Evolutionary conservation across 2,113 vertebrate genomes (phyloP).

Genomic region (Melozone crissalis): DNA sequence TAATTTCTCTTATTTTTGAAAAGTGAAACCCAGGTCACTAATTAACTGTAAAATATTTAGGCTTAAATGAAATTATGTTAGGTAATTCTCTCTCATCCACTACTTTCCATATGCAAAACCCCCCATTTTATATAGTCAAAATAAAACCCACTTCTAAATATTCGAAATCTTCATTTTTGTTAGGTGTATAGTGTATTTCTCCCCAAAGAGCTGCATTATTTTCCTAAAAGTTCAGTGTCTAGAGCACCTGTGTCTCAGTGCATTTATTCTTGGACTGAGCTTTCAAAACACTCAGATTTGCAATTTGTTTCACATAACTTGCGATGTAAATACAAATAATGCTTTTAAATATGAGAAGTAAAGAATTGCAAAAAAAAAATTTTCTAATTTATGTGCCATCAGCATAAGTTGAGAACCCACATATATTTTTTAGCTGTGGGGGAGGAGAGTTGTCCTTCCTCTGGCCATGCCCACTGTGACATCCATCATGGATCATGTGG

Average conservation of each 20-base stretch:
- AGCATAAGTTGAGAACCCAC: neutral
- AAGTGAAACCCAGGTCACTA: neutral
- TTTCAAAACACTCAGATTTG: neutral
- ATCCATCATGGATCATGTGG: neutral
- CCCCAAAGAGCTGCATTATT: neutral
- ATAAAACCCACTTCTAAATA: neutral
- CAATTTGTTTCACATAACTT: neutral
- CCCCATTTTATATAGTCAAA: neutral
- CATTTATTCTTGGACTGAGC: neutral
- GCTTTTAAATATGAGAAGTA: neutral
- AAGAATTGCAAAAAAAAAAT: neutral
- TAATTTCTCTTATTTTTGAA: neutral
- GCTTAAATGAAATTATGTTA: neutral
- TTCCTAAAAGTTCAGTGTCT: neutral
- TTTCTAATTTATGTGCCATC: neutral
- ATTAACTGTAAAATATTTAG: neutral
- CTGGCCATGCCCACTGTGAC: neutral
- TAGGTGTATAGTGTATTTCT: neutral
- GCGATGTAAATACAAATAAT: neutral
- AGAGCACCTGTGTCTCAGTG: neutral
- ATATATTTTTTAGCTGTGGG: neutral
- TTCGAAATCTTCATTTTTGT: neutral
- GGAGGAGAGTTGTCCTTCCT: neutral
- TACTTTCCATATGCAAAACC: neutral
- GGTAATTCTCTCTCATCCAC: neutral